Conservation (phyloP, 2,888 invertebrate genomes). For the Melanostoma mellinum region DNA sequence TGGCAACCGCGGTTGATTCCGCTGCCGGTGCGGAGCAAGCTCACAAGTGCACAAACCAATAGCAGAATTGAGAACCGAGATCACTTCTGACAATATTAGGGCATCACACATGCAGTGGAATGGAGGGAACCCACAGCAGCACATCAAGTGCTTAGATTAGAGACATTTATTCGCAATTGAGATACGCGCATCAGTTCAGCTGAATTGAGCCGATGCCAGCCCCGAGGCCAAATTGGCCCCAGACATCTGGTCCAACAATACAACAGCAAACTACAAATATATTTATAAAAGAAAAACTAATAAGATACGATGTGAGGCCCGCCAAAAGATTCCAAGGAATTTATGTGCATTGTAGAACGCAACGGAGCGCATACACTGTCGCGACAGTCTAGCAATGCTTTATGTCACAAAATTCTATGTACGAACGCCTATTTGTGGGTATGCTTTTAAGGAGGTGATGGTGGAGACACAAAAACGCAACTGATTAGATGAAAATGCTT, state of each 20-base stretch:
- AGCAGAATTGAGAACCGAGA: neutral
- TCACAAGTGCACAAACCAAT: no score
- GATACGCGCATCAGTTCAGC: constrained; percentile 71
- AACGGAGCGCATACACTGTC: constrained; percentile 69
- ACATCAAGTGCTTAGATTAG: constrained; percentile 56
- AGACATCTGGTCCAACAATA: constrained; percentile 73
- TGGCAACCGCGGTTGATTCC: constrained; percentile 3
- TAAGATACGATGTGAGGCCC: constrained; percentile 36
- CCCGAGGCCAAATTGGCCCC: constrained; percentile 69
- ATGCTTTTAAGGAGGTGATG: neutral
- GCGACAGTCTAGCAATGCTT: constrained; percentile 68
- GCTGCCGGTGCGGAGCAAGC: no score
- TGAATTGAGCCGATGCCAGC: constrained; percentile 72
- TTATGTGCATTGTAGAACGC: constrained; percentile 68
- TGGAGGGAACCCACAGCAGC: constrained; percentile 2
- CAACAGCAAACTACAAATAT: constrained; percentile 41
- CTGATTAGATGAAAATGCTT: constrained; percentile 65
- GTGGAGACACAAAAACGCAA: constrained; percentile 30
- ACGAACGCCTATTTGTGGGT: constrained; percentile 62
- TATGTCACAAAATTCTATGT: constrained; percentile 65
- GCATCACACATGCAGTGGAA: neutral
- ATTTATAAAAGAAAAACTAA: constrained; percentile 10
- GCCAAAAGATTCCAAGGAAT: constrained; percentile 66
- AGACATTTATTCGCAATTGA: constrained; percentile 56
- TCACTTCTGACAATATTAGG: neutral